phyloP scores from a whole-genome alignment of 2,797 vertebrate genomes.

The Adelosebastes latens region DNA sequence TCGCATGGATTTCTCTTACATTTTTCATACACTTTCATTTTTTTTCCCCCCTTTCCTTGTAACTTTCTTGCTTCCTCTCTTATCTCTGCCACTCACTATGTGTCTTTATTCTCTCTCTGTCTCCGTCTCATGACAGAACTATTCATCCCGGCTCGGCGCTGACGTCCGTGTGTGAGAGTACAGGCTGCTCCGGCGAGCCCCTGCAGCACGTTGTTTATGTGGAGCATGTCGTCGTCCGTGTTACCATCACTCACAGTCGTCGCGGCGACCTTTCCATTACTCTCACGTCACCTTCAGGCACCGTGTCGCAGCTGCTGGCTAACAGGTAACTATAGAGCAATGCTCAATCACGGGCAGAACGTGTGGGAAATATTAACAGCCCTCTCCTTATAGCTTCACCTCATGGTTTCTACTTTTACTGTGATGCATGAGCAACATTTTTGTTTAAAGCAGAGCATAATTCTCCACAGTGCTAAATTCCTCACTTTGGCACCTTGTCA shows the following conservation, averaged over 20 bases:
- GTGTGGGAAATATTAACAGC: not conserved
- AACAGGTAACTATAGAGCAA: conserved; percentile 86
- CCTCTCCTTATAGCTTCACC: not conserved
- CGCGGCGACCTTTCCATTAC: conserved; percentile 94
- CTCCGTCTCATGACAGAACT: conserved; percentile 77
- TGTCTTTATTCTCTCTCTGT: conserved; percentile 23
- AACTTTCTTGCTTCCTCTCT: conserved; percentile 31
- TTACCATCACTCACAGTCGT: conserved; percentile 88
- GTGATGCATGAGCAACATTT: conserved; percentile 2
- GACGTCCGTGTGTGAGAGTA: conserved; percentile 86
- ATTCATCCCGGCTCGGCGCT: conserved; percentile 87
- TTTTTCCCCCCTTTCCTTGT: conserved; percentile 21
- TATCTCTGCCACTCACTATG: conserved; percentile 16
- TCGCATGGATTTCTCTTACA: conserved; percentile 42
- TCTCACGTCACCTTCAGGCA: conserved; percentile 92
- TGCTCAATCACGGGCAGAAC: not conserved
- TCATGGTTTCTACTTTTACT: not conserved
- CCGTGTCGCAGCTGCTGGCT: conserved; percentile 90
- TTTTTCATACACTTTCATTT: conserved; percentile 40
- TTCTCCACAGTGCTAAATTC: conserved; percentile 4
- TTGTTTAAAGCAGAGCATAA: conserved; percentile 1
- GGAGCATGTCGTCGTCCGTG: conserved; percentile 90
- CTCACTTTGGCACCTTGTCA: conserved; percentile 27
- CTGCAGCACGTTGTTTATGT: conserved; percentile 88
- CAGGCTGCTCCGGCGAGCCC: conserved; percentile 86